phyloP scores from a whole-genome alignment of 1,140 invertebrate genomes.

The Formica exsecta region DNA sequence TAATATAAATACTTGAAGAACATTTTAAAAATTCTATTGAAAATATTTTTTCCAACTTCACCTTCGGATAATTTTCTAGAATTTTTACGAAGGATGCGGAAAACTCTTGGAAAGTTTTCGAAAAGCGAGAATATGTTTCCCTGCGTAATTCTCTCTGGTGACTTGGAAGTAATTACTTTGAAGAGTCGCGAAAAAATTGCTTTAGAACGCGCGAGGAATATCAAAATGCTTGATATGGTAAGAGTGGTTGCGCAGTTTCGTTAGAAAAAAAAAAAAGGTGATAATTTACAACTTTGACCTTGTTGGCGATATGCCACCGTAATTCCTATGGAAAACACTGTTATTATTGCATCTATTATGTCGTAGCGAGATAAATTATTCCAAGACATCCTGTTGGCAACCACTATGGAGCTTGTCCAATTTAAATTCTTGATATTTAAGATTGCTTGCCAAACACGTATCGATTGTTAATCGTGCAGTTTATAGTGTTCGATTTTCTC shows the following conservation, averaged over 20 bases:
- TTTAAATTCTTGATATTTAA: constrained; percentile 45
- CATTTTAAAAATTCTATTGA: background rate
- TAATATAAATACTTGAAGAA: background rate
- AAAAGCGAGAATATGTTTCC: constrained; percentile 21
- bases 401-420: constrained; percentile 27
- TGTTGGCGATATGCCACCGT: constrained; percentile 57
- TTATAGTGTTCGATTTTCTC: background rate
- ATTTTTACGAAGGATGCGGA: no score
- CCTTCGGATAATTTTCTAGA: background rate
- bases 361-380: constrained; percentile 40
- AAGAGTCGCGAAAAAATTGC: constrained; percentile 13
- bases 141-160: background rate
- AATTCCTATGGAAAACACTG: constrained; percentile 32
- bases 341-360: constrained; percentile 55
- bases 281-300: constrained; percentile 63
- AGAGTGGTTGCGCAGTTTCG: background rate
- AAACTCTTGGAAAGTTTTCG: background rate
- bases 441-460: constrained; percentile 12
- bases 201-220: constrained; percentile 20
- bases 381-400: constrained; percentile 11
- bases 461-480: constrained; percentile 16
- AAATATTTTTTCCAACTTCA: background rate
- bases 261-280: background rate
- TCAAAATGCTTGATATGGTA: background rate
- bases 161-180: constrained; percentile 43